phyloP scores from a whole-genome alignment of 2,797 vertebrate species.

The Coregonus suidteri region DNA sequence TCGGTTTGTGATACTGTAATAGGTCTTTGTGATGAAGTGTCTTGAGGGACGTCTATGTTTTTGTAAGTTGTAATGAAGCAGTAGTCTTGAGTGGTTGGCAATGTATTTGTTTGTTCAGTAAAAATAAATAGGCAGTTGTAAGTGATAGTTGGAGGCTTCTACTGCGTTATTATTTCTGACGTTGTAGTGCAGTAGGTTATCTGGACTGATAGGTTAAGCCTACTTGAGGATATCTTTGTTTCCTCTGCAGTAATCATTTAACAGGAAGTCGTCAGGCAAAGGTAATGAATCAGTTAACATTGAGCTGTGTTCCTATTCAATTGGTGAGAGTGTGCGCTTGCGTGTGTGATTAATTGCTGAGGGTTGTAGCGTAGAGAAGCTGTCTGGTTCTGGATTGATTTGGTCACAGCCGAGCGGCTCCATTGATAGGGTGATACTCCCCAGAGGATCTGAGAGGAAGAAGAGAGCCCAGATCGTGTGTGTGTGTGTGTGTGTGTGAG shows the following conservation, averaged over 20 bases:
- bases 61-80: neutral
- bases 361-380: slow-evolving; percentile 60
- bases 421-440: slow-evolving; percentile 68
- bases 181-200: neutral
- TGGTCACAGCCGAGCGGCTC: slow-evolving; percentile 63
- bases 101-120: neutral
- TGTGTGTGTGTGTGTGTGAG: slow-evolving; percentile 10
- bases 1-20: neutral
- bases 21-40: neutral
- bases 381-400: slow-evolving; percentile 71
- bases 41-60: neutral
- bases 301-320: neutral
- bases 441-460: slow-evolving; percentile 41
- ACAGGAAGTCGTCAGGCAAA: neutral
- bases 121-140: neutral
- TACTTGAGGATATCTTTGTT: neutral
- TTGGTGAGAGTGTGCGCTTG: neutral
- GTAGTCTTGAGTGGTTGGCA: neutral
- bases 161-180: neutral
- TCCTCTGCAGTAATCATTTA: neutral
- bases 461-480: slow-evolving; percentile 12
- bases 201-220: neutral
- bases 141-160: neutral
- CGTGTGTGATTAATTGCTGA: slow-evolving; percentile 63
- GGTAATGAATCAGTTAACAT: neutral